phyloP scores from a whole-genome alignment of 2,888 invertebrate genomes.

The Dolichopus griseipennis region DNA sequence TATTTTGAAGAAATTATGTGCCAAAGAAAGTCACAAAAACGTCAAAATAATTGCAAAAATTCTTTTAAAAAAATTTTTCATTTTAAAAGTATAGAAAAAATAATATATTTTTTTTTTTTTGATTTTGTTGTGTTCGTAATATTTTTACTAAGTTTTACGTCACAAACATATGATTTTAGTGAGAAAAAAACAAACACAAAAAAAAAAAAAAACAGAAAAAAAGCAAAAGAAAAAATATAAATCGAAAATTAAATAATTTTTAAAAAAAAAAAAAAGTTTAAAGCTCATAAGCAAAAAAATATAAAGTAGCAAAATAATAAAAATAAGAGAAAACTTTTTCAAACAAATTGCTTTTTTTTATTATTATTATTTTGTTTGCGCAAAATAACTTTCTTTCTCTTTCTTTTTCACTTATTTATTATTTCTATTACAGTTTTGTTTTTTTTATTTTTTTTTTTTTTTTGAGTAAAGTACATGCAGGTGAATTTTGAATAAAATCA shows the following conservation, averaged over 20 bases:
- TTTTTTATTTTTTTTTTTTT: not conserved
- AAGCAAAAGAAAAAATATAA: no score
- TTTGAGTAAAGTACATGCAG: not conserved
- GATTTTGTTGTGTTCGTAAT: no score
- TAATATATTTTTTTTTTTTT: slow-evolving; percentile 5
- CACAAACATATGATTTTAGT: not conserved
- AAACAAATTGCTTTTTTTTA: no score
- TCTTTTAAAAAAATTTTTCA: not conserved
- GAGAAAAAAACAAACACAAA: not conserved
- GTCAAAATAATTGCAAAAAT: no score
- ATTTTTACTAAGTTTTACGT: not conserved
- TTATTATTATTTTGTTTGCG: no score
- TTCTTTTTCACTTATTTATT: not conserved
- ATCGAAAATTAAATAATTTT: no score
- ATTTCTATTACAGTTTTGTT: no score
- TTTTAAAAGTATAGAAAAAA: not conserved
- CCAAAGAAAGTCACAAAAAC: no score
- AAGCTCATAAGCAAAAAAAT: not conserved
- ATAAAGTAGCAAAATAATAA: not conserved
- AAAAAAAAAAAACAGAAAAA: not conserved
- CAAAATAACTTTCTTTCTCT: no score
- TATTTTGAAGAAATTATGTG: no score
- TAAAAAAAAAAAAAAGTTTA: no score
- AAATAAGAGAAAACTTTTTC: not conserved
- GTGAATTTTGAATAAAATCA: not conserved